phyloP scores from a whole-genome alignment of 2,797 vertebrate species.

The Hoplostethus atlanticus region DNA sequence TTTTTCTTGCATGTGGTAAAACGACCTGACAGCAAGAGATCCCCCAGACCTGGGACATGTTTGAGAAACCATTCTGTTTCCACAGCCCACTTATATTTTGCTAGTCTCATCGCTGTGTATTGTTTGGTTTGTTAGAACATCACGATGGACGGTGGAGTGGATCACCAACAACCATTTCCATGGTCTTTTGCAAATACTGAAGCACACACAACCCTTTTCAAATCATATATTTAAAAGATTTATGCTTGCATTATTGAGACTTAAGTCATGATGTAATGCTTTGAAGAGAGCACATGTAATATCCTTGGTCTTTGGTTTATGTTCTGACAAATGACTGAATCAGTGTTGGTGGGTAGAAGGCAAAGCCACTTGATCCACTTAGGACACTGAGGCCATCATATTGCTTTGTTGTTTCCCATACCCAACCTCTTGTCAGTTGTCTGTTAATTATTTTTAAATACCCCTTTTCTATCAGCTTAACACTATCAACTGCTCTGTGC shows the following conservation, averaged over 20 bases:
- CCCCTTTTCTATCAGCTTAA: conserved; percentile 60
- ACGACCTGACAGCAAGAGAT: conserved; percentile 52
- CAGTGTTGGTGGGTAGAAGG: conserved; percentile 57
- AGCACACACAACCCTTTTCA: conserved; percentile 69
- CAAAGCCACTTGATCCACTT: conserved; percentile 58
- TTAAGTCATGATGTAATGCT: conserved; percentile 54
- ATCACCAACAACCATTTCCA: conserved; percentile 57
- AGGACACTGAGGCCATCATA: conserved; percentile 53
- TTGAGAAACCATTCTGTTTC: conserved; percentile 50
- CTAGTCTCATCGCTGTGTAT: conserved; percentile 42
- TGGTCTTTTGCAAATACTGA: conserved; percentile 63
- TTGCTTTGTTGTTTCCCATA: conserved; percentile 40
- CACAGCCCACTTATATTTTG: conserved; percentile 39
- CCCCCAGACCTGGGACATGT: conserved; percentile 57
- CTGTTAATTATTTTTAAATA: conserved; percentile 39
- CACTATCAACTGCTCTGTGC: conserved; percentile 70
- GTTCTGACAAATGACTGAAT: conserved; percentile 52
- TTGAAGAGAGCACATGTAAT: conserved; percentile 71
- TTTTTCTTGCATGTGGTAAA: conserved; percentile 72
- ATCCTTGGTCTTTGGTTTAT: conserved; percentile 48
- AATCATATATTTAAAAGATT: conserved; percentile 53
- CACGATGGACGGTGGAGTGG: conserved; percentile 60
- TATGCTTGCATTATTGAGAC: conserved; percentile 46
- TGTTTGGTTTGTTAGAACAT: conserved; percentile 54
- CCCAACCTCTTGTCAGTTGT: conserved; percentile 43